A percentile compares a stretch with the other conserved stretches of the same genome.
Conservation (phyloP, 2,797 vertebrate species). For the Acomys russatus region DNA sequence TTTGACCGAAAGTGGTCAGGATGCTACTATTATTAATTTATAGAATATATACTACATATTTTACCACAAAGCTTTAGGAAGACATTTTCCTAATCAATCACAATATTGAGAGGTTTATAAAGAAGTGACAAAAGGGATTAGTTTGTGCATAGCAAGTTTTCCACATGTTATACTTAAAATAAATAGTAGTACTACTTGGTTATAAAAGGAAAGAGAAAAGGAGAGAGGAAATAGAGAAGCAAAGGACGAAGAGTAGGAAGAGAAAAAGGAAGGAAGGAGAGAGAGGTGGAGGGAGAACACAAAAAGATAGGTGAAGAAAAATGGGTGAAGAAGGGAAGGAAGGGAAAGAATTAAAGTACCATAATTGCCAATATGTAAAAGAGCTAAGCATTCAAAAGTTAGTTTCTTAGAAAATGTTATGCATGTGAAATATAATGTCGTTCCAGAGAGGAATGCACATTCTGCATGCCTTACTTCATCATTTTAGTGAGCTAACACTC, state of each 20-base stretch:
- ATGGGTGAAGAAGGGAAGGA: too few relatives aligned
- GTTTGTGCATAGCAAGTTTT: not conserved
- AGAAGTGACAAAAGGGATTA: not conserved
- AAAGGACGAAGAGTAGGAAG: too few relatives aligned
- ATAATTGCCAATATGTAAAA: not conserved
- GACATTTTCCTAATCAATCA: not conserved
- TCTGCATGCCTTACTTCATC: not conserved
- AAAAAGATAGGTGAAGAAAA: too few relatives aligned
- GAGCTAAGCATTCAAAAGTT: not conserved
- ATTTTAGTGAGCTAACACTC: not conserved
- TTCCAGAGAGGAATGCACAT: not conserved
- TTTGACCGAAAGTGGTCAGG: not conserved
- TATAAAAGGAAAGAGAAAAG: not conserved
- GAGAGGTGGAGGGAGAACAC: accelerated
- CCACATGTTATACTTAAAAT: not conserved
- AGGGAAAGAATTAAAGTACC: not conserved
- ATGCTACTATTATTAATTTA: not conserved
- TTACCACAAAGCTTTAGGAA: not conserved
- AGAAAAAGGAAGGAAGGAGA: not conserved
- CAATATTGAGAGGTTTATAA: conserved; percentile 1
- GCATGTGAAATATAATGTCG: not conserved
- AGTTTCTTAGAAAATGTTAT: not conserved
- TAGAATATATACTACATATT: not conserved
- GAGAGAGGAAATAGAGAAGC: not conserved
- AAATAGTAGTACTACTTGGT: not conserved